Evolutionary conservation across 2,113 vertebrate genomes (phyloP).

Genomic region (Etheostoma cragini): DNA sequence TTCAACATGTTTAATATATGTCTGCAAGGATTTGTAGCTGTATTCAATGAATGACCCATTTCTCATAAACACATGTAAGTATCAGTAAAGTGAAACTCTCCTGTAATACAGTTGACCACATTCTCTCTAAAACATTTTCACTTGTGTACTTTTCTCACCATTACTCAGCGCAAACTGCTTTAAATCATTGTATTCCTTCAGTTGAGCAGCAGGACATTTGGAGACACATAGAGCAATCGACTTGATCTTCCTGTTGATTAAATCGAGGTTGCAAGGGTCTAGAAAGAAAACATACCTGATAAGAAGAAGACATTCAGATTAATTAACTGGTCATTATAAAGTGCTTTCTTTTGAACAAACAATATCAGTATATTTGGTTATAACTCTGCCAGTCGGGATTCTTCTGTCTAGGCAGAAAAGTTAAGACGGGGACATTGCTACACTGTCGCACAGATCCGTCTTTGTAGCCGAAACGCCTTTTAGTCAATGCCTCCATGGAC

Average conservation of each 20-base stretch:
- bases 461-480: conserved; percentile 76
- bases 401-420: conserved; percentile 44
- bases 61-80: not conserved
- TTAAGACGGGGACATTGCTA: conserved; percentile 69
- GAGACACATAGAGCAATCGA: conserved; percentile 94
- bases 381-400: conserved; percentile 19
- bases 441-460: conserved; percentile 65
- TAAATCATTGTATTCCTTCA: conserved; percentile 87
- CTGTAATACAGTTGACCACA: not conserved
- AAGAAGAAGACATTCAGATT: not conserved
- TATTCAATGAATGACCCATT: not conserved
- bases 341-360: not conserved
- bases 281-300: conserved; percentile 96
- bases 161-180: conserved; percentile 90
- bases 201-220: conserved; percentile 87
- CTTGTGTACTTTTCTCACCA: conserved; percentile 82
- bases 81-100: not conserved
- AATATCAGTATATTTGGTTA: conserved; percentile 13
- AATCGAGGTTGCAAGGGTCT: conserved; percentile 95
- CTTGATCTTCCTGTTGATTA: conserved; percentile 90
- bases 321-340: not conserved
- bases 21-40: not conserved
- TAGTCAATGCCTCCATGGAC: conserved; percentile 67
- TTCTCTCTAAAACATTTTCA: not conserved
- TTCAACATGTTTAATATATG: not conserved